These are phyloP conservation scores for Caiman crocodilus DNA, from an alignment of 2,797 vertebrate genomes.

Conservation along the genomic window DNA sequence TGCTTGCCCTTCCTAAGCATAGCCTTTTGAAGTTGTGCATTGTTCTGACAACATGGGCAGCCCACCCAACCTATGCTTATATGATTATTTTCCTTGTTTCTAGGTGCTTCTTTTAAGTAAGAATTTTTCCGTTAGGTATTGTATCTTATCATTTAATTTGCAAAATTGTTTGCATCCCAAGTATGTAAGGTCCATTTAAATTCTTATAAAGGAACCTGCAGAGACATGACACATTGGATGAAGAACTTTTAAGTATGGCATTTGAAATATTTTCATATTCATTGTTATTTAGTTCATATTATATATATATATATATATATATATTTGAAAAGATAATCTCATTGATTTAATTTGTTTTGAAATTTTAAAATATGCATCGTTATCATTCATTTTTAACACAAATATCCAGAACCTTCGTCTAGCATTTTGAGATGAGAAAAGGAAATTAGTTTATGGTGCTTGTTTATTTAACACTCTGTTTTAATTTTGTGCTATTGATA, in stretches of 20 bases:
- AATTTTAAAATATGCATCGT: background rate
- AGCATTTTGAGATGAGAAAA: background rate
- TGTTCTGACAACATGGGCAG: background rate
- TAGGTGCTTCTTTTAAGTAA: background rate
- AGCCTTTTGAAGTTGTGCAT: background rate
- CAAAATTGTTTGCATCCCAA: background rate
- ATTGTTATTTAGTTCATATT: background rate
- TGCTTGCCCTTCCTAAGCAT: background rate
- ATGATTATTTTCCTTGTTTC: background rate
- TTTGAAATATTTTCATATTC: background rate
- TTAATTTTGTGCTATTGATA: background rate
- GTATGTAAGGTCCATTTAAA: background rate
- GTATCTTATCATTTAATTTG: background rate
- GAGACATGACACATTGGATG: background rate
- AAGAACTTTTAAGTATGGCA: background rate
- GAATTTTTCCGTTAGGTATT: background rate
- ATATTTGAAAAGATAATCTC: background rate
- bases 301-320: fast-evolving
- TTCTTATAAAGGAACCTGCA: background rate
- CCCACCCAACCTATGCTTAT: background rate
- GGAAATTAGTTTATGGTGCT: background rate
- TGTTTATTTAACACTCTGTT: background rate
- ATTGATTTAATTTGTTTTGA: background rate
- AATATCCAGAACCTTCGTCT: background rate
- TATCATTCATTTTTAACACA: background rate